Evolutionary conservation across 2,113 vertebrate genomes (phyloP).

Genomic region (Aleadryas rufinucha): DNA sequence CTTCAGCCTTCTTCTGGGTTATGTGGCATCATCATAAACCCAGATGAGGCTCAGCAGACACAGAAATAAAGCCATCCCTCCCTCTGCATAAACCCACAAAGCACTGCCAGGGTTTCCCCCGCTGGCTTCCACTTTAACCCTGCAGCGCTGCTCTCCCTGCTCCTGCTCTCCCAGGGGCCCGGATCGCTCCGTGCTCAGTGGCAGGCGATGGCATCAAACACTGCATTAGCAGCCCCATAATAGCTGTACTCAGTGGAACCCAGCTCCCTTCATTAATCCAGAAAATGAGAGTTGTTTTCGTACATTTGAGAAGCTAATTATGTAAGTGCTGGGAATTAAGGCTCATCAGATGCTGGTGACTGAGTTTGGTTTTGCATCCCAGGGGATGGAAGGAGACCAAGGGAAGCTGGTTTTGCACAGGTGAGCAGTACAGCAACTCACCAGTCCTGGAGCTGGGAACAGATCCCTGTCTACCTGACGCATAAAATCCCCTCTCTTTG

Average conservation of each 20-base stretch:
- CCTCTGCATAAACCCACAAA: not conserved
- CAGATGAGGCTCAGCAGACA: not conserved
- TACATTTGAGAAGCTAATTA: conserved; percentile 65
- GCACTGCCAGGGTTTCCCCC: not conserved
- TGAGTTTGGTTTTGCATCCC: conserved; percentile 43
- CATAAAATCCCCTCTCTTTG: not conserved
- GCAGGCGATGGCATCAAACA: conserved; percentile 49
- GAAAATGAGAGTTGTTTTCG: conserved; percentile 58
- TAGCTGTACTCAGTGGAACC: conserved; percentile 53
- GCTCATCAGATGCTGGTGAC: conserved; percentile 49
- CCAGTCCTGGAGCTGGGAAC: not conserved
- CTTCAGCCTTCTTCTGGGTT: not conserved
- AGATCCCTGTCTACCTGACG: not conserved
- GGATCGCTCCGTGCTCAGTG: not conserved
- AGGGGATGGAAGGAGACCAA: not conserved
- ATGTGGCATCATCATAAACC: not conserved
- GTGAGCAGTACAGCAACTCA: not conserved
- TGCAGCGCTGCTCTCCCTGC: not conserved
- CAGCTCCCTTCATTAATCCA: conserved; percentile 67
- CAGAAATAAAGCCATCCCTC: not conserved
- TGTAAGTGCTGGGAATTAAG: conserved; percentile 70
- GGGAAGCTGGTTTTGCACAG: conserved; percentile 21
- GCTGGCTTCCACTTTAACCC: not conserved
- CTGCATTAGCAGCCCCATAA: conserved; percentile 56
- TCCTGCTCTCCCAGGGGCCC: conserved; percentile 22